Base-by-base conservation (phyloP, 1,140 invertebrate genomes). In the Drosophila ironensis region DNA sequence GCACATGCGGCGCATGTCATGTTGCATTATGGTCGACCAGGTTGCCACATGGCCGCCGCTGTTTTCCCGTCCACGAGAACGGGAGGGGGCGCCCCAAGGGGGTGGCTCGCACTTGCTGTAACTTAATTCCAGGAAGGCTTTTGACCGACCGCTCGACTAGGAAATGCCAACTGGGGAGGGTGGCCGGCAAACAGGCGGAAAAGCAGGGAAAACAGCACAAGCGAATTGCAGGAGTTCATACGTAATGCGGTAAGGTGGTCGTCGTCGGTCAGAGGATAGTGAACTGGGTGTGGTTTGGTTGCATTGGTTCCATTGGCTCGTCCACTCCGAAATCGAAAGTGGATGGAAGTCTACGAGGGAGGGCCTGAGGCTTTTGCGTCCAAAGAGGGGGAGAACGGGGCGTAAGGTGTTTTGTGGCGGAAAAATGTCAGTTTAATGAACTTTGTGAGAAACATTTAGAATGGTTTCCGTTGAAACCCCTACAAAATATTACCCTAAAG, bases 1-100 rank as follows among this genome's bases (percentile, higher is more conserved):
- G 84, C 82, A 87, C 84, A 87, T 87, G 82, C 84, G 82, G 82
- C 74, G 80, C 80, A 86, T 86, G 80, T 84, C 80, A 84, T 84
- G 80, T 84, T 86, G 80, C 80, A 86, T 84, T 84, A 86, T 86
- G 72, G 74, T 57, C 51, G 72, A 20, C 30, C 66, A 51, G 72
- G 56, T 72, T 77, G 38, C 60, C 60, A 64, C 60, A 51, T 52
- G 46, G 54, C 22, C 30, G 37, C 40, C 41, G 63, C 48, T 51
- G 38, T 28, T 8, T 27, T 14, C 33, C 19, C 50, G 20, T 25
- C 25, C 14, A 48, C 30, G 4, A 33, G 11, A 1, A 37, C 45
- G 35, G 28, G 22, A 19, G 33, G 27, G 50, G 56, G 33, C 54
- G 41, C 59, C 11, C 35, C 27, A 22, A 30, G 42, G 11, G 14